A percentile compares a stretch with the other conserved stretches of the same genome.
phyloP scores from a whole-genome alignment of 2,888 invertebrate genomes.

The Proisotoma minuta region DNA sequence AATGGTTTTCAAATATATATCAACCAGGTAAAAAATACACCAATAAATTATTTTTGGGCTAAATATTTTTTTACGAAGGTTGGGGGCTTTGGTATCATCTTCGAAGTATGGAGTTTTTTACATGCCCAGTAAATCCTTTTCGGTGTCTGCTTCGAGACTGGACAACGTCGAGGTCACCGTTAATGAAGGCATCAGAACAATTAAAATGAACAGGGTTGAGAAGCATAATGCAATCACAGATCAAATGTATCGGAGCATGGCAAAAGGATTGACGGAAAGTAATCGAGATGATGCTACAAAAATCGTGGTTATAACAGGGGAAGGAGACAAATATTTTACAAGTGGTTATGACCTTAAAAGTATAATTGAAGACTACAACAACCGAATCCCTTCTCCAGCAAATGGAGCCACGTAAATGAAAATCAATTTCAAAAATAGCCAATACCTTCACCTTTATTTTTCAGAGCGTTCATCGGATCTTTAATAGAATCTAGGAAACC shows the following conservation, averaged over 20 bases:
- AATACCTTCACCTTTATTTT: neutral
- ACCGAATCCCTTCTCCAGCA: neutral
- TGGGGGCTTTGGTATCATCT: no score
- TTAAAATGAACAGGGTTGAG: slow-evolving; percentile 68
- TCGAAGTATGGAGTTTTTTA: no score
- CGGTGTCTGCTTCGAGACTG: neutral
- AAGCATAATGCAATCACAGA: slow-evolving; percentile 72
- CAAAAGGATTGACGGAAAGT: slow-evolving; percentile 64
- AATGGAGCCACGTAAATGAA: neutral
- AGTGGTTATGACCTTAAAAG: slow-evolving; percentile 10
- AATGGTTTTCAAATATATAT: no score
- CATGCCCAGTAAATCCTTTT: no score
- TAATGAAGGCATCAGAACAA: slow-evolving; percentile 56
- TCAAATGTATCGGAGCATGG: slow-evolving; percentile 63
- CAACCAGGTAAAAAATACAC: no score
- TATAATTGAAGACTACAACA: slow-evolving; percentile 4
- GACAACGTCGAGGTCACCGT: slow-evolving; percentile 47
- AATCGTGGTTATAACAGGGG: slow-evolving; percentile 60
- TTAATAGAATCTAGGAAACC: slow-evolving; percentile 84
- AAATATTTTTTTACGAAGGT: no score
- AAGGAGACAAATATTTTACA: slow-evolving; percentile 4
- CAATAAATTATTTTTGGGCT: no score
- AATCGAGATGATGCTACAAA: slow-evolving; percentile 62
- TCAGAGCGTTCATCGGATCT: neutral
- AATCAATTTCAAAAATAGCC: neutral